Percentiles rank a stretch among this genome's conserved stretches.
Conservation (phyloP, 2,797 vertebrate genomes). For the Myripristis jacobus region DNA sequence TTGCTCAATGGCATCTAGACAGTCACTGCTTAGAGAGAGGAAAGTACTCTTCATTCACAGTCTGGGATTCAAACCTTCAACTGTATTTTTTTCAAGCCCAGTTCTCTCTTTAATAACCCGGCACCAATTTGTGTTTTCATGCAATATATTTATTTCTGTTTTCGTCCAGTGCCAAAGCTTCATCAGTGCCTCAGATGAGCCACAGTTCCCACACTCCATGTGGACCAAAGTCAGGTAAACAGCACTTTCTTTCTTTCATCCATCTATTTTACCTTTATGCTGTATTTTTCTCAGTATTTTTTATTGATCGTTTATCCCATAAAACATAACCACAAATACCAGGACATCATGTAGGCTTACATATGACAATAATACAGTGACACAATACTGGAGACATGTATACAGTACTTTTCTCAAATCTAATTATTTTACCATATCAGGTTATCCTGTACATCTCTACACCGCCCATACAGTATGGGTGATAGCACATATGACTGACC, state of each 20-base stretch:
- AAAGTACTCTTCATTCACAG: neutral
- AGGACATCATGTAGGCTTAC: neutral
- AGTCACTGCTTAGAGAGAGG: neutral
- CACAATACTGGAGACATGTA: no score
- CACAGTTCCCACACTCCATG: slow-evolving; percentile 32
- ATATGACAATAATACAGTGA: neutral
- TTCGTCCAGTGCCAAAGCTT: slow-evolving; percentile 61
- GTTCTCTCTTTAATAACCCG: neutral
- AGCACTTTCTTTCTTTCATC: neutral
- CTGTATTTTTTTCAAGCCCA: neutral
- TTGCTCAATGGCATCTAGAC: neutral
- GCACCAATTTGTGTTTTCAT: neutral
- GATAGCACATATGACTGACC: no score
- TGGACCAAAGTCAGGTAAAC: slow-evolving; percentile 67
- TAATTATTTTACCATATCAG: no score
- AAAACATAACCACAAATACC: neutral
- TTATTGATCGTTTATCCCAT: neutral
- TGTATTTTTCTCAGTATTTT: neutral
- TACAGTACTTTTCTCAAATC: neutral
- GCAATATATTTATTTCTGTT: slow-evolving; percentile 13
- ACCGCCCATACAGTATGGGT: no score
- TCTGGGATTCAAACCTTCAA: neutral
- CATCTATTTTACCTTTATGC: neutral
- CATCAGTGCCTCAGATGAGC: slow-evolving; percentile 56
- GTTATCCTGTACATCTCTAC: no score